Conservation (phyloP, 1,140 invertebrate species). For the Megalonaias nervosa region DNA sequence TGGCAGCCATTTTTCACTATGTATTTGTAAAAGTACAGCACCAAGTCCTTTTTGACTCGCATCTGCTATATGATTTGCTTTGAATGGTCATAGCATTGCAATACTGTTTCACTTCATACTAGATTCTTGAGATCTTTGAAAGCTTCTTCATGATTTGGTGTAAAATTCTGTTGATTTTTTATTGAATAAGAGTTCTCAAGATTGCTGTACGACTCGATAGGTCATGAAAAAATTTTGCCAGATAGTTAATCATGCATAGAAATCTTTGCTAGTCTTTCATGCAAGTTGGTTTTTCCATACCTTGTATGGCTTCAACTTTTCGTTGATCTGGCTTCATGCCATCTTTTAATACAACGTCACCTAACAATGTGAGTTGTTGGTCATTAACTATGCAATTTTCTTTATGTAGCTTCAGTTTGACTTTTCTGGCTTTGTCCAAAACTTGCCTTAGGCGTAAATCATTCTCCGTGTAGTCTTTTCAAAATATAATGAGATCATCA, state of each 20-base stretch:
- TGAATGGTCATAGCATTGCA: slow-evolving; percentile 31
- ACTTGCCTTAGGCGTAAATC: slow-evolving; percentile 39
- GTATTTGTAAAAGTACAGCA: slow-evolving; percentile 35
- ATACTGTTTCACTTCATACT: slow-evolving; percentile 38
- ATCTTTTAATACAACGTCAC: slow-evolving; percentile 60
- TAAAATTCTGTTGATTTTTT: slow-evolving; percentile 29
- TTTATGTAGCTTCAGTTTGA: slow-evolving; percentile 30
- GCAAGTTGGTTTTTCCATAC: slow-evolving; percentile 55
- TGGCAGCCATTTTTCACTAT: no score
- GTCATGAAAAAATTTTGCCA: slow-evolving; percentile 18
- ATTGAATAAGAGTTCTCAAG: slow-evolving; percentile 9
- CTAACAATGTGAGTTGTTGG: slow-evolving; percentile 56
- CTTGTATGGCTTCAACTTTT: slow-evolving; percentile 62
- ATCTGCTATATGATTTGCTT: slow-evolving; percentile 24
- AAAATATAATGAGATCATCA: slow-evolving; percentile 68
- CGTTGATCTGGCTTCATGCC: slow-evolving; percentile 65
- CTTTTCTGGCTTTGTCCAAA: slow-evolving; percentile 25
- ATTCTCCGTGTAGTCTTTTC: slow-evolving; percentile 42
- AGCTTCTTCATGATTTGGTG: slow-evolving; percentile 30
- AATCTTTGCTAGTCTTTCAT: slow-evolving; percentile 39
- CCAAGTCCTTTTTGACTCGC: slow-evolving; percentile 62
- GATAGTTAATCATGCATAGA: slow-evolving; percentile 41
- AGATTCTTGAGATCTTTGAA: slow-evolving; percentile 25
- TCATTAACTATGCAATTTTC: slow-evolving; percentile 41
- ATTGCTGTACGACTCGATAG: slow-evolving; percentile 1